These are phyloP conservation scores for Cataglyphis hispanica DNA, from an alignment of 1,140 invertebrate species.

Conservation along the genomic window DNA sequence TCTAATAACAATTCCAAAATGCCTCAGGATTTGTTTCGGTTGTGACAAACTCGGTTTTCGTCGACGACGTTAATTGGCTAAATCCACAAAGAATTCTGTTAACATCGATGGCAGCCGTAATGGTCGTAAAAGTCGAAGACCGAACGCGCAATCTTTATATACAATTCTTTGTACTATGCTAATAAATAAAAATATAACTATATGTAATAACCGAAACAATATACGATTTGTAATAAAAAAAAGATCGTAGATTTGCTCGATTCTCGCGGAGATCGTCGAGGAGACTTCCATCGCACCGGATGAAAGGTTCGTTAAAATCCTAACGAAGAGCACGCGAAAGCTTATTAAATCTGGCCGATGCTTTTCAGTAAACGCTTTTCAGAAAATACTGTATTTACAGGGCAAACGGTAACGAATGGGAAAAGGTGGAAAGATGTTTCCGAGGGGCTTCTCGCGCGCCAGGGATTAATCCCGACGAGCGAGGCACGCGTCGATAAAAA, in stretches of 20 bases:
- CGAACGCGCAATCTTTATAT: not conserved
- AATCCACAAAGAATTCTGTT: slow-evolving; percentile 14
- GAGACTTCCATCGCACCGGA: slow-evolving; percentile 25
- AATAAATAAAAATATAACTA: not conserved
- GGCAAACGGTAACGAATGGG: slow-evolving; percentile 57
- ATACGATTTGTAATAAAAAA: slow-evolving; percentile 17
- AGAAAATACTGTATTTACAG: slow-evolving; percentile 50
- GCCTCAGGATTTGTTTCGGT: slow-evolving; percentile 20
- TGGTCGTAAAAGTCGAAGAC: not conserved
- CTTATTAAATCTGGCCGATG: slow-evolving; percentile 58
- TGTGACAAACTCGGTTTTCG: slow-evolving; percentile 12
- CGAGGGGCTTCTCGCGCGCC: slow-evolving; percentile 5
- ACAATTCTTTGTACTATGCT: not conserved
- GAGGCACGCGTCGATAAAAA: not conserved
- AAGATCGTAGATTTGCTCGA: not conserved
- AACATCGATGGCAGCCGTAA: not conserved
- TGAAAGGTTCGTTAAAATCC: slow-evolving; percentile 61
- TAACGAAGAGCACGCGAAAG: slow-evolving; percentile 52
- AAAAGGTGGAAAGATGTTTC: slow-evolving; percentile 46
- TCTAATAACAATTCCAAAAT: not conserved
- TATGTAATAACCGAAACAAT: slow-evolving; percentile 3
- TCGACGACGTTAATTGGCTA: slow-evolving; percentile 39
- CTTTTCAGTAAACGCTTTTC: slow-evolving; percentile 52
- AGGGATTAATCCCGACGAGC: slow-evolving; percentile 33
- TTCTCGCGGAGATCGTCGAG: not conserved